Evolutionary conservation across 2,888 invertebrate species (phyloP).

Genomic region (Nasonia oneida): DNA sequence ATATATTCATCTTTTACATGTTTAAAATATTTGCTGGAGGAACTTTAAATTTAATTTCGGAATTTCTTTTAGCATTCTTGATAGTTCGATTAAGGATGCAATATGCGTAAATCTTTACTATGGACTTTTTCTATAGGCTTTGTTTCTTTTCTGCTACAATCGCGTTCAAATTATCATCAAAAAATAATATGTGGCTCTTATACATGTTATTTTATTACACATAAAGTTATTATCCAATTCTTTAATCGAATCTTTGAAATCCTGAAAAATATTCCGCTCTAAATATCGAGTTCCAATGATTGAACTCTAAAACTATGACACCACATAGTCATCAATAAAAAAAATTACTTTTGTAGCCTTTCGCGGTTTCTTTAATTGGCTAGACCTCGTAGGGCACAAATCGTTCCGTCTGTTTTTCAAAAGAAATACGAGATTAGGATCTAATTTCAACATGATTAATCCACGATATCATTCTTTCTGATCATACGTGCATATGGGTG

Average conservation of each 20-base stretch:
- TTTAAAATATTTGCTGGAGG: neutral
- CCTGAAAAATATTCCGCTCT: neutral
- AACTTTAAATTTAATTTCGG: neutral
- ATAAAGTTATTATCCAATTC: neutral
- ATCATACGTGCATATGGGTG: neutral
- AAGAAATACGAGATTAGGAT: neutral
- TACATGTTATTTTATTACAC: neutral
- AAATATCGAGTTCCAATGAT: neutral
- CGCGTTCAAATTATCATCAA: neutral
- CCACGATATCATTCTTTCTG: constrained; percentile 22
- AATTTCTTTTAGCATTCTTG: neutral
- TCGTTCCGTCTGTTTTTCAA: constrained; percentile 18
- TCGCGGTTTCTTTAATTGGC: neutral
- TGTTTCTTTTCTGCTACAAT: neutral
- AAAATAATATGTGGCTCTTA: neutral
- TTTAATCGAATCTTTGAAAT: neutral
- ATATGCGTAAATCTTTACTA: neutral
- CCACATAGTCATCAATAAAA: constrained; percentile 20
- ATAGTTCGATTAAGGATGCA: neutral
- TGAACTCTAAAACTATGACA: neutral
- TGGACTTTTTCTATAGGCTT: neutral
- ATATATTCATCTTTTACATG: neutral
- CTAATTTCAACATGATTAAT: constrained; percentile 6
- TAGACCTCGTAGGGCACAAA: neutral
- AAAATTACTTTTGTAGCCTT: constrained; percentile 4